Evolutionary conservation across 2,888 invertebrate genomes (phyloP).

Genomic region (Aphidoletes aphidimyza): DNA sequence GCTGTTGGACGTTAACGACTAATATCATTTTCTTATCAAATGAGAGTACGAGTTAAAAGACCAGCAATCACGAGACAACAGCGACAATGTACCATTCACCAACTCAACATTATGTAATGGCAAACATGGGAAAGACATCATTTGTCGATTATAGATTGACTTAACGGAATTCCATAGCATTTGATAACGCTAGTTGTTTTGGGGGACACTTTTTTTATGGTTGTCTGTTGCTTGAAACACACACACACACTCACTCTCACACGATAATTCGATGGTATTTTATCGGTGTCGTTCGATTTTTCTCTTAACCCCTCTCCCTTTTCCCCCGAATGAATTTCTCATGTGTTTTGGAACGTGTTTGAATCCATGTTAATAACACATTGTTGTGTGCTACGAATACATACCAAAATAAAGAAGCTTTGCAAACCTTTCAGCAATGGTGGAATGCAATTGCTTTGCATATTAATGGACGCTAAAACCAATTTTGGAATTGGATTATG

Average conservation of each 20-base stretch:
- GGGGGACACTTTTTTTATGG: constrained; percentile 15
- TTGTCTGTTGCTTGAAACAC: neutral
- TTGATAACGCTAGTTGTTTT: neutral
- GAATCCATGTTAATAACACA: neutral
- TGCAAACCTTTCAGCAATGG: neutral
- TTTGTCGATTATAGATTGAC: constrained; percentile 20
- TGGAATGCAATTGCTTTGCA: constrained; percentile 2
- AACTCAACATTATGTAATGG: neutral
- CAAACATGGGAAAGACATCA: neutral
- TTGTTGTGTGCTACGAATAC: neutral
- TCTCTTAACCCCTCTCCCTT: too few species aligned
- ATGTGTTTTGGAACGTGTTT: neutral
- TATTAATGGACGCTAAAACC: neutral
- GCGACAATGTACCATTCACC: too few species aligned
- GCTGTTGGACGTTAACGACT: neutral
- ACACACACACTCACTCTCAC: too few species aligned
- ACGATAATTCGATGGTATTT: too few species aligned
- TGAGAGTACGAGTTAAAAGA: neutral
- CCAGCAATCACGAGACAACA: neutral
- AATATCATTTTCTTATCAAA: constrained; percentile 17
- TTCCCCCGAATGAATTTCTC: too few species aligned
- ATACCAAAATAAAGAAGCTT: neutral
- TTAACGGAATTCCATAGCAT: neutral
- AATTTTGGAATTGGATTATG: neutral
- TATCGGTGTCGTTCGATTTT: neutral